These are phyloP conservation scores for Cataglyphis cursor DNA, from an alignment of 2,888 invertebrate species.

Conservation along the genomic window DNA sequence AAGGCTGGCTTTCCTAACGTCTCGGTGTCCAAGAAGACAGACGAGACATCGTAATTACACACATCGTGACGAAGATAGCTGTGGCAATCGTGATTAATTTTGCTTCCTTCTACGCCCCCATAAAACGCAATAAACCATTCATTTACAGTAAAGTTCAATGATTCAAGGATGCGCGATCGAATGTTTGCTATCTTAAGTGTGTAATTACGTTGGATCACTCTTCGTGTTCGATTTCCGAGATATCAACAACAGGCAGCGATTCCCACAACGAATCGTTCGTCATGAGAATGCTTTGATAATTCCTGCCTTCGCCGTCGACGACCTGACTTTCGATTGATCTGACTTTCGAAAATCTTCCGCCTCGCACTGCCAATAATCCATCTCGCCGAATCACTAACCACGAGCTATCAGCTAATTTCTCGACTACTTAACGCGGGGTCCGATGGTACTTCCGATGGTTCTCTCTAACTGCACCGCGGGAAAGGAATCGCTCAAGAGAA, in stretches of 20 bases:
- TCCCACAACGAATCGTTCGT: not conserved
- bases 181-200: slow-evolving; percentile 39
- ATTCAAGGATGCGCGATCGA: slow-evolving; percentile 26
- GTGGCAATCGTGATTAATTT: slow-evolving; percentile 41
- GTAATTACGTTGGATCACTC: slow-evolving; percentile 44
- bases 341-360: slow-evolving; percentile 76
- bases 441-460: slow-evolving; percentile 76
- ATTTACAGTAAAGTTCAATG: slow-evolving; percentile 23
- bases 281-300: slow-evolving; percentile 42
- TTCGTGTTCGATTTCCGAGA: slow-evolving; percentile 28
- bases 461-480: slow-evolving; percentile 70
- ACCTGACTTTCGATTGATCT: slow-evolving; percentile 63
- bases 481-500: slow-evolving; percentile 62
- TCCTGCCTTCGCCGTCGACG: slow-evolving; percentile 65
- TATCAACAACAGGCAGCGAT: not conserved
- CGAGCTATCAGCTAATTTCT: slow-evolving; percentile 77
- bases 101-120: slow-evolving; percentile 17
- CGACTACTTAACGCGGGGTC: slow-evolving; percentile 76
- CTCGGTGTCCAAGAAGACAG: slow-evolving; percentile 38
- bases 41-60: slow-evolving; percentile 54
- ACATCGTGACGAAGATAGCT: slow-evolving; percentile 18
- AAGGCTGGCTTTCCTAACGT: slow-evolving; percentile 52
- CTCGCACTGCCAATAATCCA: slow-evolving; percentile 85
- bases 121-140: slow-evolving; percentile 34
- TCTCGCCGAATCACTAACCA: slow-evolving; percentile 83